These are phyloP conservation scores for Fulica atra DNA, from an alignment of 2,113 vertebrate species.

Conservation along the genomic window DNA sequence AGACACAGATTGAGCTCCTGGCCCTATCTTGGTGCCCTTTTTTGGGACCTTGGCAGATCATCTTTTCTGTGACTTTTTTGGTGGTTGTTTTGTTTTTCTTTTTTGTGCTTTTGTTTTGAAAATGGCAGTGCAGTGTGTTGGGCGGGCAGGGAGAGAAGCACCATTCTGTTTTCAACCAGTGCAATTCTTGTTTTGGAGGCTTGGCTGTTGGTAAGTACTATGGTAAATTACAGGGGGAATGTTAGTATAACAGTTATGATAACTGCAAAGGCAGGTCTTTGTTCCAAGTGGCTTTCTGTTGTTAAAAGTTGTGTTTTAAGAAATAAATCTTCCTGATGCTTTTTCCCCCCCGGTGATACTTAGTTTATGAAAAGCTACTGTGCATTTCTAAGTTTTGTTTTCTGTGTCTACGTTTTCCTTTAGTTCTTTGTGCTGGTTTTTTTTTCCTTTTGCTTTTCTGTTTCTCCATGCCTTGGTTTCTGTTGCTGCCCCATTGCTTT, in stretches of 20 bases:
- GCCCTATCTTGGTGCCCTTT: neutral
- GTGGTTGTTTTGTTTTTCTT: neutral
- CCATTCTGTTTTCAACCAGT: neutral
- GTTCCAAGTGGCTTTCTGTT: constrained; percentile 28
- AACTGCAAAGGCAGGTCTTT: constrained; percentile 14
- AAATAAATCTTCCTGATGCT: constrained; percentile 12
- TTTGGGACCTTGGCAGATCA: neutral
- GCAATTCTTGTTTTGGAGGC: neutral
- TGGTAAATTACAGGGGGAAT: neutral
- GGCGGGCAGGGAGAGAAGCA: neutral
- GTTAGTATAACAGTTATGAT: neutral
- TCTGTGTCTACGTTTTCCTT: neutral
- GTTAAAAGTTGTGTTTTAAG: constrained; percentile 35
- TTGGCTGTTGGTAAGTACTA: neutral
- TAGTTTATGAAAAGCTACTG: constrained; percentile 6
- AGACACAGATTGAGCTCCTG: neutral
- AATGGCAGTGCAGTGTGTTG: neutral
- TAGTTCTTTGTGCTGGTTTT: neutral
- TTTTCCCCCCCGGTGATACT: neutral
- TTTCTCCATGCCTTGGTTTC: neutral
- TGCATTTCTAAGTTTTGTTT: neutral
- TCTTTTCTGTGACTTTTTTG: rapidly evolving
- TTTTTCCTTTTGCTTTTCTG: neutral
- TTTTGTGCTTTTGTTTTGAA: neutral
- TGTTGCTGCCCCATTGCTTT: neutral